A percentile compares a stretch with the other conserved stretches of the same genome.
phyloP scores from a whole-genome alignment of 2,797 vertebrate genomes.

The Neosilurus mollespiculum region DNA sequence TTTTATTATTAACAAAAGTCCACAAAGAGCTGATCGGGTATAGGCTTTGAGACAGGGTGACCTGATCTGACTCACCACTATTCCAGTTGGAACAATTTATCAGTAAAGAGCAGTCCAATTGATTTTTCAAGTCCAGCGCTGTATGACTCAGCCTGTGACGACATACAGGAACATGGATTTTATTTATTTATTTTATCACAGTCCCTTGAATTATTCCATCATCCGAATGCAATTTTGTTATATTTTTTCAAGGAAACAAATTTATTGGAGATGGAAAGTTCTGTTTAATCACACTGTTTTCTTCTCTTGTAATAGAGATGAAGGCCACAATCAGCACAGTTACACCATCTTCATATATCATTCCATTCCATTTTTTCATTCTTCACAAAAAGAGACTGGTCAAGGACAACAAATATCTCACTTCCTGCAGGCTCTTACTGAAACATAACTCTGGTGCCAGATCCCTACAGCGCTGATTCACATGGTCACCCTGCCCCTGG shows the following conservation, averaged over 20 bases:
- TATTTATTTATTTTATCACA: neutral
- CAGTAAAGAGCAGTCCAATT: slow-evolving; percentile 33
- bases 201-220: neutral
- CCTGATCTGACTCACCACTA: slow-evolving; percentile 31
- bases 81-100: slow-evolving; percentile 37
- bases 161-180: slow-evolving; percentile 8
- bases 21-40: neutral
- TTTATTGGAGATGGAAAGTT: neutral
- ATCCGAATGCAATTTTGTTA: neutral
- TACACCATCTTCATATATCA: neutral
- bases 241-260: neutral
- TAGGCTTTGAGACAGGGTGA: slow-evolving; percentile 1
- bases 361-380: slow-evolving; percentile 48
- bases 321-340: neutral
- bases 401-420: slow-evolving; percentile 62
- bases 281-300: neutral
- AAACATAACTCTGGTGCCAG: slow-evolving; percentile 2
- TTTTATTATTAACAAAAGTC: neutral
- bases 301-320: neutral
- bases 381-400: slow-evolving; percentile 56
- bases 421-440: slow-evolving; percentile 22
- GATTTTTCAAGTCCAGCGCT: slow-evolving; percentile 24
- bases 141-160: slow-evolving; percentile 19
- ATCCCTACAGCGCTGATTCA: slow-evolving; percentile 32
- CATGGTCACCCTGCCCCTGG: slow-evolving; percentile 4